A percentile compares a stretch with the other conserved stretches of the same genome.
These are phyloP conservation scores for Myodes glareolus DNA, from an alignment of 2,113 vertebrate genomes.

Conservation along the genomic window DNA sequence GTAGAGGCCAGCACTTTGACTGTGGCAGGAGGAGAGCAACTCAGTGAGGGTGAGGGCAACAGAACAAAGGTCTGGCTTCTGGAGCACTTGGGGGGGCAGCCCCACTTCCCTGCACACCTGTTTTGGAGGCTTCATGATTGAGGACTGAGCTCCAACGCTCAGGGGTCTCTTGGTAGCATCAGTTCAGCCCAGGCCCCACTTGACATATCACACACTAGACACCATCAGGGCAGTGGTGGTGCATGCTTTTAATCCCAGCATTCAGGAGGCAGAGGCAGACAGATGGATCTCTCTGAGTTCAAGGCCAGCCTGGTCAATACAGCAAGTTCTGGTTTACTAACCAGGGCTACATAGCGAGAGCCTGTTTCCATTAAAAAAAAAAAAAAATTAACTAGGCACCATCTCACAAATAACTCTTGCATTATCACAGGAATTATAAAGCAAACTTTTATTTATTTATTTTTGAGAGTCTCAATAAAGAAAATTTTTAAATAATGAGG, in stretches of 20 bases:
- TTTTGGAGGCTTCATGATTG: background rate
- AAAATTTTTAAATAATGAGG: background rate
- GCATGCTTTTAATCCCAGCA: background rate
- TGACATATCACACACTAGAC: background rate
- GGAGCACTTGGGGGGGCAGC: background rate
- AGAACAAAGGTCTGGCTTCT: background rate
- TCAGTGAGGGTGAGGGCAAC: background rate
- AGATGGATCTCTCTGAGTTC: background rate
- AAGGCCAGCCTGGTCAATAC: background rate
- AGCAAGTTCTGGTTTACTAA: background rate
- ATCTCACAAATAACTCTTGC: background rate
- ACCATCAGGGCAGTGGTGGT: too few species aligned
- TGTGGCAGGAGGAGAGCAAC: background rate
- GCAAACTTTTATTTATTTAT: background rate
- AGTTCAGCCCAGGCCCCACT: background rate
- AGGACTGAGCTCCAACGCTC: background rate
- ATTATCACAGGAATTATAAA: background rate
- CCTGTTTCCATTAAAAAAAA: background rate
- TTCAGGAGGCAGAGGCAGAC: background rate
- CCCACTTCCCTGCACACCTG: background rate
- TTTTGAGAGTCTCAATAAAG: background rate
- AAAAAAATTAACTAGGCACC: background rate
- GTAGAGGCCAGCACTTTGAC: background rate
- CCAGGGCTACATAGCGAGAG: background rate
- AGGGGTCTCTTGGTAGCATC: background rate